Evolutionary conservation across 1,140 invertebrate genomes (phyloP).

Genomic region (Drosophila auraria): DNA sequence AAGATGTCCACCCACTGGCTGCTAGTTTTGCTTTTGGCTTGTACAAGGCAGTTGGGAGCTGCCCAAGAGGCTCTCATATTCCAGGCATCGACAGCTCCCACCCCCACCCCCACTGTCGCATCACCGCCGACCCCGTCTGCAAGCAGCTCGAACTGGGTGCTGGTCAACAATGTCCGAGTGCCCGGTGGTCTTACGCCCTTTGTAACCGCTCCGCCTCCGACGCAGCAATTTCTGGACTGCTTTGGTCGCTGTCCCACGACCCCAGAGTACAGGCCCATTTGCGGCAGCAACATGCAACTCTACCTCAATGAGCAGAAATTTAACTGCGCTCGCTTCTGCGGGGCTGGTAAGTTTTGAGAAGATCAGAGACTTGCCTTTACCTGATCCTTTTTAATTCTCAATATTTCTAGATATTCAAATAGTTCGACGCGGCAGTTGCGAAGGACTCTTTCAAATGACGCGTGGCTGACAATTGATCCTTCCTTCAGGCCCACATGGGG

Average conservation of each 20-base stretch:
- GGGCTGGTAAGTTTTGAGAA: constrained; percentile 85
- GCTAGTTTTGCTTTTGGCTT: background rate
- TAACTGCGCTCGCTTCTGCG: constrained; percentile 87
- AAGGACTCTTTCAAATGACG: constrained; percentile 77
- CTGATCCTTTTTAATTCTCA: too few species aligned
- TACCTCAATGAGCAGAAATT: constrained; percentile 88
- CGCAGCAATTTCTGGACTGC: constrained; percentile 79
- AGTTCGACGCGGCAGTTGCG: constrained; percentile 71
- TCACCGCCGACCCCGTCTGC: background rate
- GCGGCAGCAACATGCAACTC: constrained; percentile 88
- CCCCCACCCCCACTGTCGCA: background rate
- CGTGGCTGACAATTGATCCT: constrained; percentile 53
- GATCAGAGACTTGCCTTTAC: background rate
- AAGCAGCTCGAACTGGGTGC: constrained; percentile 43
- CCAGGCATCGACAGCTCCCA: background rate
- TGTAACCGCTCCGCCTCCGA: constrained; percentile 54
- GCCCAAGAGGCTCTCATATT: constrained; percentile 53
- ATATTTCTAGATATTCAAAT: constrained; percentile 71
- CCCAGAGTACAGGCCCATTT: constrained; percentile 89
- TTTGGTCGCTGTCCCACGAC: constrained; percentile 86
- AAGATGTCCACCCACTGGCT: constrained; percentile 29
- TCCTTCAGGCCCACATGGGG: background rate
- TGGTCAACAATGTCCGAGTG: constrained; percentile 70
- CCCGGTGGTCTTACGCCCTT: constrained; percentile 61
- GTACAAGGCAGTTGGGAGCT: constrained; percentile 3